Conservation (phyloP, 2,113 vertebrate species). For the Glaucidium brasilianum region DNA sequence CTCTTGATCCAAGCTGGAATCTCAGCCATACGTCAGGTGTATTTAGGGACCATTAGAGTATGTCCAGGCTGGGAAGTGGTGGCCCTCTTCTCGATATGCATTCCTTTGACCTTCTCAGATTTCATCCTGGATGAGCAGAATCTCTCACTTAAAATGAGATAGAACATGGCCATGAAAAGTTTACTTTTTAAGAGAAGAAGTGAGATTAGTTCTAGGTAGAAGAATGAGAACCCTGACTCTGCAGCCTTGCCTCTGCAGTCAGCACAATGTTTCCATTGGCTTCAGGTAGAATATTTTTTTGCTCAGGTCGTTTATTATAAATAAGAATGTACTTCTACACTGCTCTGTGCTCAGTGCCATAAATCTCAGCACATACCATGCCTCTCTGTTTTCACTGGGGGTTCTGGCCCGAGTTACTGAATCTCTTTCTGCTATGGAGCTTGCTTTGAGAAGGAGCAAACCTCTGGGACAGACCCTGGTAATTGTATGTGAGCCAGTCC, state of each 20-base stretch:
- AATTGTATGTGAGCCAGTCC: background rate
- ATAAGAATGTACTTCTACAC: conserved; percentile 30
- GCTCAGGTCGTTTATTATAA: background rate
- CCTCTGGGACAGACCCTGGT: background rate
- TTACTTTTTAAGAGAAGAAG: background rate
- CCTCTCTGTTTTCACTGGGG: background rate
- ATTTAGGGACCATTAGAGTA: background rate
- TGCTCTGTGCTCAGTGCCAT: background rate
- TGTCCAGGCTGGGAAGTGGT: background rate
- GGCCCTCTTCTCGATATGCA: background rate
- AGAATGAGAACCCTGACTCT: background rate
- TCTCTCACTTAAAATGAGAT: background rate
- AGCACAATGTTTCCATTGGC: conserved; percentile 36
- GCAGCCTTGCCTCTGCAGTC: background rate
- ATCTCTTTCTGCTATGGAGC: background rate
- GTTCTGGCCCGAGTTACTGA: background rate
- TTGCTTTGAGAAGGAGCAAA: background rate
- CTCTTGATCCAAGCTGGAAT: background rate
- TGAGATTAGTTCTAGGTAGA: background rate
- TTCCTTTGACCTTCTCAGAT: background rate
- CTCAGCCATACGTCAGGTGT: background rate
- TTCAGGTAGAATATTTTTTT: conserved; percentile 32
- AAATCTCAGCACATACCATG: conserved; percentile 14
- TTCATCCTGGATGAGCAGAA: background rate
- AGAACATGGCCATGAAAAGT: background rate